Percentiles rank a stretch among this genome's conserved stretches.
Evolutionary conservation across 1,140 invertebrate species (phyloP).

Genomic region (Gonioctena quinquepunctata): DNA sequence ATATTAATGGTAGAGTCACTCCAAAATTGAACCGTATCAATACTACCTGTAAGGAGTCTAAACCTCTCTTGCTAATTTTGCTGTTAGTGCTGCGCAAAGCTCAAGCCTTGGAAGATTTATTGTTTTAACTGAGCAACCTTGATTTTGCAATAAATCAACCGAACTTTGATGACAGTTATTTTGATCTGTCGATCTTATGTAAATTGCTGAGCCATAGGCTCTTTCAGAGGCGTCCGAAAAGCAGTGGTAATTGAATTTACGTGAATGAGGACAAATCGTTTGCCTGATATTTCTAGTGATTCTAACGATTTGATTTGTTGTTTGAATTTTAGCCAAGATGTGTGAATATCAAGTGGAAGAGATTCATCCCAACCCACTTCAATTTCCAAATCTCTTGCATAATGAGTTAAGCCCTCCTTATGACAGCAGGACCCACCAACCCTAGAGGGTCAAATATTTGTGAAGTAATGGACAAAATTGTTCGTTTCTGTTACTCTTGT

Average conservation of each 20-base stretch:
- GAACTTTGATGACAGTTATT: background rate
- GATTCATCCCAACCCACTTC: constrained; percentile 54
- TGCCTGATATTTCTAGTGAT: background rate
- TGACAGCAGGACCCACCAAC: too few relatives aligned
- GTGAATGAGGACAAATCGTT: background rate
- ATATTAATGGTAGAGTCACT: constrained; percentile 31
- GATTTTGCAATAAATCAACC: constrained; percentile 37
- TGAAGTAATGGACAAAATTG: too few relatives aligned
- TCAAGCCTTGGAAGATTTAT: constrained; percentile 35
- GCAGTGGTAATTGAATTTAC: constrained; percentile 16
- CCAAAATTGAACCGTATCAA: constrained; percentile 38
- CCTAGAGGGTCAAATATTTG: too few relatives aligned
- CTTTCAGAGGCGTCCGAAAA: constrained; percentile 22
- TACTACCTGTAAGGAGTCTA: constrained; percentile 27
- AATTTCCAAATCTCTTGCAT: constrained; percentile 54
- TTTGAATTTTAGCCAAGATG: background rate
- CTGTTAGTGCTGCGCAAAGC: constrained; percentile 16
- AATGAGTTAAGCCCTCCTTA: constrained; percentile 53
- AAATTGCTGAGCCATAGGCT: constrained; percentile 24
- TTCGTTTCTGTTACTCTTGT: too few relatives aligned
- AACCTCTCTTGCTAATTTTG: constrained; percentile 7
- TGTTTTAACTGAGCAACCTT: constrained; percentile 36
- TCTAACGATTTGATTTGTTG: background rate
- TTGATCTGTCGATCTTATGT: background rate
- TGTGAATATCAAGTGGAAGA: constrained; percentile 34